A percentile compares a stretch with the other conserved stretches of the same genome.
Evolutionary conservation across 1,140 invertebrate genomes (phyloP).

Genomic region (Solenopsis fugax): DNA sequence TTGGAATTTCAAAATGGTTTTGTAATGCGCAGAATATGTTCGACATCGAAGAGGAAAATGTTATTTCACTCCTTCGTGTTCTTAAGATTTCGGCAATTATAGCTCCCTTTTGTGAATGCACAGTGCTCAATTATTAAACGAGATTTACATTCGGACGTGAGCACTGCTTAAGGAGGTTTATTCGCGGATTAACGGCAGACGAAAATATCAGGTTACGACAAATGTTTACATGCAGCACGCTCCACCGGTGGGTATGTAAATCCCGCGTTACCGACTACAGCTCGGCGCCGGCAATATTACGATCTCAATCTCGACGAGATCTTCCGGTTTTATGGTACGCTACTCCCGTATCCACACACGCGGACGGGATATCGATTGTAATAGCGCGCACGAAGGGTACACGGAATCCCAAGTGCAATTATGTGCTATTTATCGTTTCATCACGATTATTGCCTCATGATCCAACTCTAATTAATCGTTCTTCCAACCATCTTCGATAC

Average conservation of each 20-base stretch:
- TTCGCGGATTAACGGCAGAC: conserved; percentile 43
- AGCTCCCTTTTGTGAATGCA: not conserved
- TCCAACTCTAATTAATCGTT: not conserved
- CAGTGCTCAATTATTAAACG: conserved; percentile 42
- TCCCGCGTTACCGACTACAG: conserved; percentile 43
- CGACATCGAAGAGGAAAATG: not conserved
- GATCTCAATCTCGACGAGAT: conserved; percentile 69
- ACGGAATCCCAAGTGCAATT: conserved; percentile 42
- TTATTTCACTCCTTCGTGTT: not conserved
- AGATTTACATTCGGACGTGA: conserved; percentile 38
- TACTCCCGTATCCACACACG: not conserved
- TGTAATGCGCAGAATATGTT: not conserved
- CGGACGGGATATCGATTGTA: conserved; percentile 55
- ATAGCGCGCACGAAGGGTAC: conserved; percentile 3
- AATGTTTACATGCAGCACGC: conserved; percentile 45
- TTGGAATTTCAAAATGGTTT: conserved; percentile 10
- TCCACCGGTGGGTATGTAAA: conserved; percentile 42
- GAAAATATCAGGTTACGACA: conserved; percentile 52
- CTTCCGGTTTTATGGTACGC: conserved; percentile 61
- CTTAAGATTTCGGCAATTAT: conserved; percentile 20
- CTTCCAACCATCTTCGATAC: not conserved
- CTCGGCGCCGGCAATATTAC: conserved; percentile 40
- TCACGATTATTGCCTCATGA: not conserved
- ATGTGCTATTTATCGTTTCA: conserved; percentile 50
- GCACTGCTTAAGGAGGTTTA: conserved; percentile 41